phyloP scores from a whole-genome alignment of 2,888 invertebrate species.

The Aporophyla nigra region DNA sequence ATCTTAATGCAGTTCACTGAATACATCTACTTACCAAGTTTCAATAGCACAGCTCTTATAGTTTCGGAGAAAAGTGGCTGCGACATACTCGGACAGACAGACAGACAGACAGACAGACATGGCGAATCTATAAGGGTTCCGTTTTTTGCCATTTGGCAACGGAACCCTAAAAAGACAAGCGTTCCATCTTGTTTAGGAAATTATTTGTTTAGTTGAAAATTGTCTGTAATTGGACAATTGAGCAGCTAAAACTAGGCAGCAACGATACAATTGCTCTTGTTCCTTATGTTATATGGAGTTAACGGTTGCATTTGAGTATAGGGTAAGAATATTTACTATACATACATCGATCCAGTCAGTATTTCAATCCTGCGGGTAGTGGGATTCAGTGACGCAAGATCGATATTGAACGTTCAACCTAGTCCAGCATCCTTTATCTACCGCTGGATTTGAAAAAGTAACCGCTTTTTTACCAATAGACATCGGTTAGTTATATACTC shows the following conservation, averaged over 20 bases:
- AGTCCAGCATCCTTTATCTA: neutral
- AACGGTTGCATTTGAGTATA: neutral
- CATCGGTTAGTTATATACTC: no score
- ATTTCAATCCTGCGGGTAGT: neutral
- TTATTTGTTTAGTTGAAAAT: slow-evolving; percentile 57
- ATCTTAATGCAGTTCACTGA: no score
- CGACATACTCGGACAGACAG: no score
- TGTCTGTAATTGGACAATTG: slow-evolving; percentile 65
- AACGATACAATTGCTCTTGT: slow-evolving; percentile 55
- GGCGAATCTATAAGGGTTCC: no score
- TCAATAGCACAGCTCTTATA: no score
- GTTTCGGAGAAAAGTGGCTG: no score
- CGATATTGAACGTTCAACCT: neutral
- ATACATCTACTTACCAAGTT: no score
- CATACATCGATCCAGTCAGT: neutral
- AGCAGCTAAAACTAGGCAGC: slow-evolving; percentile 46
- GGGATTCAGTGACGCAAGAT: neutral
- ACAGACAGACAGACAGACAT: no score
- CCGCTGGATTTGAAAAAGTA: no score
- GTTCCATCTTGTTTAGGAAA: slow-evolving; percentile 46
- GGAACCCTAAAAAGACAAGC: slow-evolving; percentile 29
- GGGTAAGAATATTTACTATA: neutral
- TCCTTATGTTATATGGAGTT: slow-evolving; percentile 13
- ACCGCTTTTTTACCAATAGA: neutral
- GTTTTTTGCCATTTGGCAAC: no score